Base-by-base conservation (phyloP, 2,888 invertebrate species). In the Phortica okadai region DNA sequence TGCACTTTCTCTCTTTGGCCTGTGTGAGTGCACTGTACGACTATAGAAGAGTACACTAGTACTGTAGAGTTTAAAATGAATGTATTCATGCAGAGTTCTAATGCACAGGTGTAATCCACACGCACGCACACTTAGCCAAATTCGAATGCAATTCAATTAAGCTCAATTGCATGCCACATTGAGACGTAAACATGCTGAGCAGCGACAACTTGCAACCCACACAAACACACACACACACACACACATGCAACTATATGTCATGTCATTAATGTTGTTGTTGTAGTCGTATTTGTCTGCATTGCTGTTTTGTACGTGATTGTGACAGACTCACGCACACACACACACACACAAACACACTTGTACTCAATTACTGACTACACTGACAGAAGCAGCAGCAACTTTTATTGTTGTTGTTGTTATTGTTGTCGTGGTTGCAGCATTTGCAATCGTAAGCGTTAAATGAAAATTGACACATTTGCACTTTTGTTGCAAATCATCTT, bases 381-480 rank as follows among this genome's bases (percentile, higher is more conserved):
- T 54, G 54, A 14, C n/a, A n/a, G n/a, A 10, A 4, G 54, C 54
- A 54, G 16, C 5, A 56, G 56, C 8, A 56, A 56, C 10, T 59
- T 11, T 10, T 59, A 16, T 21, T 59, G 25, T 59, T 59, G 59
- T 6, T 76, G 56, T 59, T 41, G 16, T 50, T 56, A 16, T 58
- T 21, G 42, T n/a, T n/a, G 70, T 16, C 73, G 73, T 25, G 45
- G 25, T n/a, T 59, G 59, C n/a, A 74, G 56, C 66, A 21, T 7
- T 64, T 56, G 42, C 69, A 16, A 21, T 33, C 10, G 70, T 33
- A 42, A 66, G 56, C 80, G 82, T 81, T 78, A 86, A 82, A 85
- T 80, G 83, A 79, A 87, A 82, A 85, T 85, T 85, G 85, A 82
- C 88, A 85, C 85, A 88, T 85, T 85, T 85, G 81, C 85, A 88